Evolutionary conservation across 2,888 invertebrate species (phyloP).

Genomic region (Halictus ligatus): DNA sequence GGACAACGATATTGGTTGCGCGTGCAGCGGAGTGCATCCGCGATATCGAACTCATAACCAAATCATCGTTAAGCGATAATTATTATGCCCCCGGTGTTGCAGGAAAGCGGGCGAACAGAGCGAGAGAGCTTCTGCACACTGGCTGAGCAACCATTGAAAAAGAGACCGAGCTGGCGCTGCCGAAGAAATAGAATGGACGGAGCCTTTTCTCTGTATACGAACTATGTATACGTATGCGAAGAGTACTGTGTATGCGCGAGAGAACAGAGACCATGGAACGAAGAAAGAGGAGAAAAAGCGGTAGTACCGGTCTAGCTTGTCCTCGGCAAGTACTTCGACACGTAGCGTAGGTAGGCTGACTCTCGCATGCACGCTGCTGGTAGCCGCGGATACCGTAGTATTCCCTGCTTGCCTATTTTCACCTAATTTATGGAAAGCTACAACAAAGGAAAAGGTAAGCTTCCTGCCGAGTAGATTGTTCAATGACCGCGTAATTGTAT

Average conservation of each 20-base stretch:
- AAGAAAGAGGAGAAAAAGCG: constrained; percentile 59
- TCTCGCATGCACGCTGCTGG: constrained; percentile 50
- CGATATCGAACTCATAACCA: constrained; percentile 46
- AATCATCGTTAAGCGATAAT: constrained; percentile 56
- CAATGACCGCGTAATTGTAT: constrained; percentile 24
- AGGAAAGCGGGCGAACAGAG: neutral
- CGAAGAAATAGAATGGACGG: constrained; percentile 38
- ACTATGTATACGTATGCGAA: neutral
- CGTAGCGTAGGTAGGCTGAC: constrained; percentile 69
- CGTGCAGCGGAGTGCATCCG: constrained; percentile 42
- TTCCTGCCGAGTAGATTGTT: neutral
- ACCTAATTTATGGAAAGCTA: constrained; percentile 54
- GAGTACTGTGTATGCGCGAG: neutral
- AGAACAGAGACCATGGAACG: constrained; percentile 12
- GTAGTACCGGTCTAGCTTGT: constrained; percentile 74
- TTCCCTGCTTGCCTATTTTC: constrained; percentile 59
- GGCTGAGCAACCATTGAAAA: constrained; percentile 43
- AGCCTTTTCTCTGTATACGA: constrained; percentile 15
- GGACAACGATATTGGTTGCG: constrained; percentile 41
- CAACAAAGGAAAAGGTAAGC: constrained; percentile 40
- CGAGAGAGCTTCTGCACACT: constrained; percentile 1
- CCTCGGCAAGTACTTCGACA: constrained; percentile 68
- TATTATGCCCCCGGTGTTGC: constrained; percentile 57
- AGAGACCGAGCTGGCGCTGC: constrained; percentile 47
- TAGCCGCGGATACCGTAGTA: constrained; percentile 38